Evolutionary conservation across 2,888 invertebrate species (phyloP), one percentile per base, ranked within the genome.

Genomic region (Clistopyga incitator): DNA sequence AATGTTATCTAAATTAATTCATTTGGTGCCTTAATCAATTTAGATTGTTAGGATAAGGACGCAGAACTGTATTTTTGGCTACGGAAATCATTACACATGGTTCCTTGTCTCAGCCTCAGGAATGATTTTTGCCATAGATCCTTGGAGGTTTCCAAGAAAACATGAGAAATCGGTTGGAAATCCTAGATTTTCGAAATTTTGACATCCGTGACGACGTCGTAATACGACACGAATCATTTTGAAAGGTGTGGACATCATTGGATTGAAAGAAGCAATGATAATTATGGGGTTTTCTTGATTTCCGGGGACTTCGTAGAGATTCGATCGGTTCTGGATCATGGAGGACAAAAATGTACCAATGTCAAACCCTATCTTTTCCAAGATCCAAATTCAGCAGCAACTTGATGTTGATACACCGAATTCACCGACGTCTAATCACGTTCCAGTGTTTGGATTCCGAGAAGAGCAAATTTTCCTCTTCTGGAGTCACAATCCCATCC

Each of bases 61-160:
- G 6, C 1, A 1, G 6, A 34, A 34, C 34, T 34, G 8, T 34
- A 1, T 34, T 34, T 6, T 34, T 34, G 29, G 29, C 4, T 42
- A n/a, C n/a, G 42, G 42, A 42, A 42, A 11, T 42, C 72, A 15
- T 59, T n/a, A 38, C 61, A 25, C 78, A 78, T 71, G 64, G 34
- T 71, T 56, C 20, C 38, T 38, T 20, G 38, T 11, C 18, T 34
- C 29, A 20, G 34, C 34, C n/a, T 34, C n/a, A 6, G 0, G 18
- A 15, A 15, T n/a, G 11, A 3, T 56, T 2, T 6, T 56, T 23
- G n/a, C 25, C 13, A 15, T 23, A 15, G 23, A 15, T 18, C 50
- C 1, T 0, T n/a, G 15, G 45, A 50, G 3, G 4, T 6, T n/a
- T 18, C 3, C n/a, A 50, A n/a, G 50, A 18, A n/a, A 25, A 25